Base-by-base conservation (phyloP, 1,140 invertebrate genomes). In the Phthorimaea operculella region DNA sequence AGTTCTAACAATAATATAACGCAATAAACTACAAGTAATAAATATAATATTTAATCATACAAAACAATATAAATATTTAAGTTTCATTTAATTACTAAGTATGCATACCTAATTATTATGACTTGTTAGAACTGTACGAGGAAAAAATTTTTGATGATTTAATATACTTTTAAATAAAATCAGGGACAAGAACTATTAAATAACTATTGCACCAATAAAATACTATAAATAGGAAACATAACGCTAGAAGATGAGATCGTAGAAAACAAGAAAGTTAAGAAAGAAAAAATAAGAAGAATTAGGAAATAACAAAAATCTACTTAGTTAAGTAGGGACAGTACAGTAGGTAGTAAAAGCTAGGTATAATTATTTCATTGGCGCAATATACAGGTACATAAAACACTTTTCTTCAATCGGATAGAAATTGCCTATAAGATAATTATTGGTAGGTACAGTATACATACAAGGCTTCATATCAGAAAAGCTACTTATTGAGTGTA, bases 1-100 rank as follows among this genome's bases (percentile, higher is more conserved):
- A 76, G 74, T 77, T 69, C 79, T 73, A 82, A 84, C 81, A 81
- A 83, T 75, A 21, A 33, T 33, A 50, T 28, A 28, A 50, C 74
- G 76, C 71, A 66, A 83, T 82, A 81, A 78, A 82, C 76, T 80
- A 81, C 81, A 79, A 79, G 68, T 71, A 79, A 81, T 70, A 73
- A 79, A 77, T 75, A 70, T 70, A 72, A 76, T 76, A 79, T 72
- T 74, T 59, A 65, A 28, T 59, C 64, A 76, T 68, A 77, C 64
- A 75, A 80, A 79, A 82, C 70, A 74, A 74, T 76, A 78, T 69
- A 72, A 74, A 75, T 62, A 70, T 66, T 69, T 72, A 64, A 63
- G 53, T 58, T 59, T 55, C 42, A 58, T 56, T 55, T 61, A 63
- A 15, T 58, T 63, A 52, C 60, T 63, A 65, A 63, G 49, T 63